phyloP scores from a whole-genome alignment of 2,113 vertebrate species.

The Nerophis lumbriciformis region DNA sequence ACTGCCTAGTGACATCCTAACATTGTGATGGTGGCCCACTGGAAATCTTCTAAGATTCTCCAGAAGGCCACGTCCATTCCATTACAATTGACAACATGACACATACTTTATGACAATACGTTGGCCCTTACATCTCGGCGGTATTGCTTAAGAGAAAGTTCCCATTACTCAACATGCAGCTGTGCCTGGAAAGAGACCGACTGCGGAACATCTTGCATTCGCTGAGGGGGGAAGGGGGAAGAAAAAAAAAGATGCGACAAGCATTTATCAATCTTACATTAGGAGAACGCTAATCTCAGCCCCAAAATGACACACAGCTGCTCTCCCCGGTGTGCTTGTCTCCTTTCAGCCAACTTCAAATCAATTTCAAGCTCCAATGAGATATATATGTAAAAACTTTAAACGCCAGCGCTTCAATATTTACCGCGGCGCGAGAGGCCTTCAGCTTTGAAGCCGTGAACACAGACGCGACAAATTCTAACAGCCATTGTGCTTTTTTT shows the following conservation, averaged over 20 bases:
- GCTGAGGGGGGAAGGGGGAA: conserved; percentile 27
- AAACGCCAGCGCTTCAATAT: conserved; percentile 62
- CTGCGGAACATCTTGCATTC: conserved; percentile 31
- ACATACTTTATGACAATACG: too few species aligned
- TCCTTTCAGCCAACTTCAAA: conserved; percentile 63
- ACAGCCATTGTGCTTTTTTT: conserved; percentile 31
- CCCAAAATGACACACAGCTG: conserved; percentile 24
- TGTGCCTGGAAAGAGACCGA: conserved; percentile 40
- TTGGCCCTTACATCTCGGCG: too few species aligned
- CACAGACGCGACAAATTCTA: conserved; percentile 37
- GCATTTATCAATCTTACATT: conserved; percentile 70
- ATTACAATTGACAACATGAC: too few species aligned
- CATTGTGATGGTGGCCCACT: too few species aligned
- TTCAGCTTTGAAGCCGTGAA: conserved; percentile 47
- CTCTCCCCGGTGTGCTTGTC: conserved; percentile 44
- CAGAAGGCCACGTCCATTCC: too few species aligned
- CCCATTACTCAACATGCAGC: conserved; percentile 24
- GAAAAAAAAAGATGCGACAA: conserved; percentile 51
- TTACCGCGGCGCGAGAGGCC: conserved; percentile 55
- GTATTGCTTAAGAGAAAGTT: too few species aligned
- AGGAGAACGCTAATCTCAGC: conserved; percentile 57
- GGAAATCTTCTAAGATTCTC: too few species aligned
- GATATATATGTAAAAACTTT: conserved; percentile 62
- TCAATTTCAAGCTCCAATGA: conserved; percentile 75
- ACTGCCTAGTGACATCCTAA: too few species aligned